Conservation (phyloP, 2,113 vertebrate species). For the Oreamnos americanus region DNA sequence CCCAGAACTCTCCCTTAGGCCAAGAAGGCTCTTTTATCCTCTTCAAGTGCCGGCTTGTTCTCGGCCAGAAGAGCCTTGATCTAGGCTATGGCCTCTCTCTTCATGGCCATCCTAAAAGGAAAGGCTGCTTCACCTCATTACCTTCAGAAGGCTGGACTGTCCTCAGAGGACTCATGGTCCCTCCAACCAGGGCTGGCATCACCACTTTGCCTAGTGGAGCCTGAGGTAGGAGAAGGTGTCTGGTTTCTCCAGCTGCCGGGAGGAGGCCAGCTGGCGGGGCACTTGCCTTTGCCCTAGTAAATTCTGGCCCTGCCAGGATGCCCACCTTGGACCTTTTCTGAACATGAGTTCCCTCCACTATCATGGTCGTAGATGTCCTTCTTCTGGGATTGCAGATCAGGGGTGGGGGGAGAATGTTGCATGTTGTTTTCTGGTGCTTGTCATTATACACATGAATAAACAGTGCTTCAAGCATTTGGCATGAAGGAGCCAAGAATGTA, state of each 20-base stretch:
- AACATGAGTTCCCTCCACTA: background rate
- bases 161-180: conserved; percentile 10
- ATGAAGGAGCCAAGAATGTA: conserved; percentile 25
- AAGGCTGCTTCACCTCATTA: conserved; percentile 46
- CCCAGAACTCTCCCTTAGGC: background rate
- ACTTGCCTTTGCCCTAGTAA: conserved; percentile 45
- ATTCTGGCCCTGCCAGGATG: background rate
- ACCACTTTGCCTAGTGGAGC: background rate
- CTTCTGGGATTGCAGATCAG: background rate
- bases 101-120: background rate
- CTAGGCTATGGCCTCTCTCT: conserved; percentile 2
- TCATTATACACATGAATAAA: conserved; percentile 73
- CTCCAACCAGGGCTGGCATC: conserved; percentile 23
- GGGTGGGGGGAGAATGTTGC: conserved; percentile 50
- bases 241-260: conserved; percentile 46
- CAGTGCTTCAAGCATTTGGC: conserved; percentile 65
- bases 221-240: conserved; percentile 30
- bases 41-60: background rate
- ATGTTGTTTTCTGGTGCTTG: conserved; percentile 72
- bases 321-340: background rate
- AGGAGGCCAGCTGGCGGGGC: background rate
- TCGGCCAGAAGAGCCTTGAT: conserved; percentile 8
- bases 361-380: background rate
- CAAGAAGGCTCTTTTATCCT: conserved; percentile 36
- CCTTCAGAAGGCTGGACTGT: conserved; percentile 31